phyloP scores from a whole-genome alignment of 2,797 vertebrate species.

The Phrynocephalus guinanensis region DNA sequence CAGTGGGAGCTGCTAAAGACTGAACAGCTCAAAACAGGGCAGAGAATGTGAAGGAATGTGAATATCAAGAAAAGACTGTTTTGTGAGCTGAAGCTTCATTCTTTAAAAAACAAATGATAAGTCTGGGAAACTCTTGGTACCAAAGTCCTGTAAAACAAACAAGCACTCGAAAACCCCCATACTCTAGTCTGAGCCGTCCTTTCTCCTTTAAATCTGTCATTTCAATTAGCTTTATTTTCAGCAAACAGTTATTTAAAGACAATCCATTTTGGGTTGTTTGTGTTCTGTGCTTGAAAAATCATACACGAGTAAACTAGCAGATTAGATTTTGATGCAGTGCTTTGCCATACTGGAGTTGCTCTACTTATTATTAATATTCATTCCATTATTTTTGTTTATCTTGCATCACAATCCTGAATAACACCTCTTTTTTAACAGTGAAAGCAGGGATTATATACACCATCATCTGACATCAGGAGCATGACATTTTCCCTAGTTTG shows the following conservation, averaged over 20 bases:
- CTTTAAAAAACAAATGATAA: not conserved
- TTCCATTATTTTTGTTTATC: not conserved
- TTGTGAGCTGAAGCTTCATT: not conserved
- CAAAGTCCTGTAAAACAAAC: not conserved
- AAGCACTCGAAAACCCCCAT: not conserved
- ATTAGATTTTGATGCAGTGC: not conserved
- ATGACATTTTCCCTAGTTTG: too few relatives aligned
- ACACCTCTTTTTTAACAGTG: too few relatives aligned
- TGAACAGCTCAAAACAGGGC: too few relatives aligned
- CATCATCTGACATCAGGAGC: too few relatives aligned
- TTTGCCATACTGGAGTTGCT: not conserved
- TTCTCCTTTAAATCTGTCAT: not conserved
- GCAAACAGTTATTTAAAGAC: not conserved
- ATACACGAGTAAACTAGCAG: not conserved
- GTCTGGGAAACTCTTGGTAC: not conserved
- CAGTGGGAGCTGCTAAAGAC: too few relatives aligned
- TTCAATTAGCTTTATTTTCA: constrained; percentile 28
- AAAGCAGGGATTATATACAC: not conserved
- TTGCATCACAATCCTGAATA: not conserved
- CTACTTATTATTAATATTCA: not conserved
- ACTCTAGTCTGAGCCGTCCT: not conserved
- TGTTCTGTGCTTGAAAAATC: constrained; percentile 28
- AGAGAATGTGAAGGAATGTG: too few relatives aligned
- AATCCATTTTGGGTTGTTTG: constrained; percentile 32
- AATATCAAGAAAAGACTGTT: not conserved